Base-by-base conservation (phyloP, 2,888 invertebrate species). In the Xanthorhoe spadicearia region DNA sequence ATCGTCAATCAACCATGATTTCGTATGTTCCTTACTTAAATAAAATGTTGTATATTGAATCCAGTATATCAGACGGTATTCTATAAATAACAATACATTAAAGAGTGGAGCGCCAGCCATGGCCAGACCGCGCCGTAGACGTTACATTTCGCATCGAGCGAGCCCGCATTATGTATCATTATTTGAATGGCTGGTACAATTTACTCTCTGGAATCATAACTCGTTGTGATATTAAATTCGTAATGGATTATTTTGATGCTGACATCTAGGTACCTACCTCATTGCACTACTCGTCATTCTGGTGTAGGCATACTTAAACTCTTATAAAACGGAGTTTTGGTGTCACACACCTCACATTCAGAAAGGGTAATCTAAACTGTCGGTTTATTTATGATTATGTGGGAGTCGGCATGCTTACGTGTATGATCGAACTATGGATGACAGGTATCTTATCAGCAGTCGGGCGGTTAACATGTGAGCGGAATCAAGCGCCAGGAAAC, bases 171-270 rank as follows among this genome's bases (percentile, higher is more conserved):
- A 91, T 84, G 87, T 86, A 82, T 90, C 89, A 92, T 92, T 92
- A 91, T 85, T 84, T 82, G 85, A 91, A 92, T 90, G 88, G 89
- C 86, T 90, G 88, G 89, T 86, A 90, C 87, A 88, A 90, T 89
- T 90, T 89, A 83, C 86, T 85, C 78, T 64, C 72, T 79, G 81
- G 81, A 87, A 87, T 87, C 85, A 86, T 87, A 88, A 85, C 85
- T 85, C 81, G 80, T 77, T 70, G 75, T 77, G 83, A 83, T 86
- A 88, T 88, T 85, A 88, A 87, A 87, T 86, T 86, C 81, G 83
- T 84, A 87, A 88, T 89, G 86, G 84, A 79, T 84, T 86, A 84
- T 85, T 88, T 87, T 84, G 81, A 83, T 81, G 76, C 81, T 80
- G 82, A 82, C 81, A 83, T 82, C 78, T 82, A 58, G 28, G 43